These are phyloP conservation scores for Euglossa dilemma DNA, from an alignment of 1,140 invertebrate species.

Conservation along the genomic window DNA sequence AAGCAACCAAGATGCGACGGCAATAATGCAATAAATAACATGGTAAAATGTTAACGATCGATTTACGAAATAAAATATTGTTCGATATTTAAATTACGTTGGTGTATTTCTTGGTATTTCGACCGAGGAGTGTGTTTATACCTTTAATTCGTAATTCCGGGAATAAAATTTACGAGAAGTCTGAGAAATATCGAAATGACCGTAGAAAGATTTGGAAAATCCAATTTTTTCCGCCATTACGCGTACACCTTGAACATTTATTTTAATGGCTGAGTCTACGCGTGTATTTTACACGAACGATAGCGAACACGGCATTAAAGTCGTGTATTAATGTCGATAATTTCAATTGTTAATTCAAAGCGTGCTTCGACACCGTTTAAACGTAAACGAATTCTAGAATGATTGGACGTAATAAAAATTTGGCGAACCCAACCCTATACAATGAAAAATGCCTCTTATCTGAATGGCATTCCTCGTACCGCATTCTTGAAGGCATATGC, in stretches of 20 bases:
- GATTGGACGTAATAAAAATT: background rate
- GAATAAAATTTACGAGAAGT: too few relatives aligned
- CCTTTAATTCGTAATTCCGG: too few relatives aligned
- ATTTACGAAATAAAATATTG: too few relatives aligned
- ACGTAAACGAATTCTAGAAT: background rate
- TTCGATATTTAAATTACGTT: too few relatives aligned
- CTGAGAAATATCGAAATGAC: too few relatives aligned
- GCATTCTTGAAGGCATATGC: conserved; percentile 18
- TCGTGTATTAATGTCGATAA: background rate
- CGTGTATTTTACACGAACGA: background rate
- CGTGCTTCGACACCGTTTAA: background rate
- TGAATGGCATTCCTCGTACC: conserved; percentile 4
- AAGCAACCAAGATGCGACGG: background rate
- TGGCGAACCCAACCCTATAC: background rate
- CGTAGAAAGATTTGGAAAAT: too few relatives aligned
- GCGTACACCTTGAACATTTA: too few relatives aligned
- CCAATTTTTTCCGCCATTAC: too few relatives aligned
- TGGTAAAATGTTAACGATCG: too few relatives aligned
- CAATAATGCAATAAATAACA: too few relatives aligned
- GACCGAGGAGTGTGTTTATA: too few relatives aligned
- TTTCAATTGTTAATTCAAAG: background rate
- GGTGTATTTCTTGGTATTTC: too few relatives aligned
- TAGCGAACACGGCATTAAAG: background rate
- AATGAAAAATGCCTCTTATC: conserved; percentile 14
- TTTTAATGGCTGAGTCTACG: background rate